Evolutionary conservation across 2,888 invertebrate genomes (phyloP).

Genomic region (Liopterus haemorrhoidalis): DNA sequence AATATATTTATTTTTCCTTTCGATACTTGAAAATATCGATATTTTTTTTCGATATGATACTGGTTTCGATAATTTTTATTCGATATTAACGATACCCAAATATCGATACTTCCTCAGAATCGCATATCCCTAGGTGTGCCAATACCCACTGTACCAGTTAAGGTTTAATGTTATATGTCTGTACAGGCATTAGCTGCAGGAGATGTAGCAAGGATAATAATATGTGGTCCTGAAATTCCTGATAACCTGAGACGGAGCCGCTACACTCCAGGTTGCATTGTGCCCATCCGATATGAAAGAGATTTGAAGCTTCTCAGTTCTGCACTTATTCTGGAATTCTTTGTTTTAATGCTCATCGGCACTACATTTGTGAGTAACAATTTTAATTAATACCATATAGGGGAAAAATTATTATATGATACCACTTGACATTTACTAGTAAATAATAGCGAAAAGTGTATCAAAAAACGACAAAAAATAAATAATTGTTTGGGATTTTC

Average conservation of each 20-base stretch:
- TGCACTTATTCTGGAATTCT: constrained; percentile 42
- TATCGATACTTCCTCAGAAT: no score
- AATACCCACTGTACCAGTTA: no score
- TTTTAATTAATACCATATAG: neutral
- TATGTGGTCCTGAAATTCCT: constrained; percentile 39
- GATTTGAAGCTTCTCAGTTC: constrained; percentile 42
- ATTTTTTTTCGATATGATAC: no score
- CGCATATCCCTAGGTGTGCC: no score
- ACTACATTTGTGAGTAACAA: constrained; percentile 38
- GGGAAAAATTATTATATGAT: neutral
- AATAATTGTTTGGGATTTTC: no score
- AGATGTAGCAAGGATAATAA: constrained; percentile 40
- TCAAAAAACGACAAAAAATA: neutral
- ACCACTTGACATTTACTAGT: constrained; percentile 1
- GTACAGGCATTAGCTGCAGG: constrained; percentile 38
- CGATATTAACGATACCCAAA: no score
- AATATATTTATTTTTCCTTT: no score
- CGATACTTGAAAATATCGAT: no score
- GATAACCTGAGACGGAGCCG: constrained; percentile 37
- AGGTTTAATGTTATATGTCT: neutral
- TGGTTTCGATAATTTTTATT: no score
- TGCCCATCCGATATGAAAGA: constrained; percentile 39
- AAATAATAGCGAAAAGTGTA: neutral
- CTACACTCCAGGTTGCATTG: constrained; percentile 35
- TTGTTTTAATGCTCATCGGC: constrained; percentile 39